phyloP scores from a whole-genome alignment of 2,888 invertebrate genomes.

The Portevinia maculata region DNA sequence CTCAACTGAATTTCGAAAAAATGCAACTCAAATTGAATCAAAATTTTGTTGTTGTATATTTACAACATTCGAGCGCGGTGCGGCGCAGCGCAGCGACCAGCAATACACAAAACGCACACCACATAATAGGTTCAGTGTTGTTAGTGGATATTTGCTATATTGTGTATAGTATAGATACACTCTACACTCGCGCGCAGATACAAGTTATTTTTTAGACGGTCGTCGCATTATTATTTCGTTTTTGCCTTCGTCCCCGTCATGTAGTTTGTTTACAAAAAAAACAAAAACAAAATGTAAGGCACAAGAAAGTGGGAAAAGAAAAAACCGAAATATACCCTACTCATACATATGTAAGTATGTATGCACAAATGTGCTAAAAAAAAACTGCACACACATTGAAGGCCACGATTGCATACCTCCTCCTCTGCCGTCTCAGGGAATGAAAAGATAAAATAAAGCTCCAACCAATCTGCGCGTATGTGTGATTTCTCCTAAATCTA shows the following conservation, averaged over 20 bases:
- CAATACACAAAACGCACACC: slow-evolving; percentile 73
- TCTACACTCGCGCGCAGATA: slow-evolving; percentile 71
- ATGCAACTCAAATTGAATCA: slow-evolving; percentile 81
- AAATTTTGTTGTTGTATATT: slow-evolving; percentile 75
- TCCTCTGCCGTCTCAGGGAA: slow-evolving; percentile 29
- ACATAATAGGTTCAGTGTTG: slow-evolving; percentile 73
- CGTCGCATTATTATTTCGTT: slow-evolving; percentile 59
- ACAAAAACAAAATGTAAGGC: slow-evolving; percentile 31
- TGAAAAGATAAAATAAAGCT: slow-evolving; percentile 60
- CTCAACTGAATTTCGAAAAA: slow-evolving; percentile 83
- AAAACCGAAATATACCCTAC: slow-evolving; percentile 29
- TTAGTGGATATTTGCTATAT: slow-evolving; percentile 69
- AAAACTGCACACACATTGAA: slow-evolving; percentile 64
- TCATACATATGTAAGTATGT: slow-evolving; percentile 19
- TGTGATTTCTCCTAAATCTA: slow-evolving; percentile 58
- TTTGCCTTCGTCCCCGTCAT: slow-evolving; percentile 54
- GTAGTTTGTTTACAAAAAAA: slow-evolving; percentile 71
- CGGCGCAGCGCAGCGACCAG: slow-evolving; percentile 44
- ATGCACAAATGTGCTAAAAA: slow-evolving; percentile 54
- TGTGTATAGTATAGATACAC: slow-evolving; percentile 62
- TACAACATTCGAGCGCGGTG: slow-evolving; percentile 46
- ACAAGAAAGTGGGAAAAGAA: slow-evolving; percentile 64
- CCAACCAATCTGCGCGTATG: slow-evolving; percentile 43
- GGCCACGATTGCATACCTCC: slow-evolving; percentile 66
- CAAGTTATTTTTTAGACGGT: slow-evolving; percentile 73